Evolutionary conservation across 2,797 vertebrate genomes (phyloP).

Genomic region (Urophycis tenuis): DNA sequence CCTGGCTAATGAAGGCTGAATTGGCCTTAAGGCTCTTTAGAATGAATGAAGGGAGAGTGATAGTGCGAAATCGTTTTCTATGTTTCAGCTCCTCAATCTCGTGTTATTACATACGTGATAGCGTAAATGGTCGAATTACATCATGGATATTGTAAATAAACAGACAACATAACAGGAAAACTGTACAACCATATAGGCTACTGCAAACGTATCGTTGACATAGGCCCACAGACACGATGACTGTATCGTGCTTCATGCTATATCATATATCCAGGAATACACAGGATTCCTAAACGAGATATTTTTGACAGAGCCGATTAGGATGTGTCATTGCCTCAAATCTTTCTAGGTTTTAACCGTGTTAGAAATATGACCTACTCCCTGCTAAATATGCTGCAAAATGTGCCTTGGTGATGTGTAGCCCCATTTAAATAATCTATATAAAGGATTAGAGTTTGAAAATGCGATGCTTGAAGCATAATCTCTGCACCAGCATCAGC

Average conservation of each 20-base stretch:
- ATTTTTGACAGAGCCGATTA: background rate
- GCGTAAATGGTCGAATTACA: background rate
- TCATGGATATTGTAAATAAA: background rate
- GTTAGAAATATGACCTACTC: background rate
- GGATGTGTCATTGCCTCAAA: background rate
- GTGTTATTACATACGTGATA: background rate
- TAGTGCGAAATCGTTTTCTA: background rate
- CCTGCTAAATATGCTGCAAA: background rate
- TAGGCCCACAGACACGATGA: background rate
- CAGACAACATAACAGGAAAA: background rate
- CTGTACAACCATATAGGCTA: background rate
- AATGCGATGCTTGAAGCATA: constrained; percentile 42
- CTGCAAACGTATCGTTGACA: background rate
- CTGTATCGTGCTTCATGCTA: background rate
- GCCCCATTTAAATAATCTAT: constrained; percentile 19
- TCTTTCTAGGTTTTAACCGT: background rate
- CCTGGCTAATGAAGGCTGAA: background rate
- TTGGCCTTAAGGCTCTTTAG: background rate
- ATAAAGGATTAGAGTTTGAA: constrained; percentile 41
- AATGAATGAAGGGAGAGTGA: background rate
- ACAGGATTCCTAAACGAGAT: background rate
- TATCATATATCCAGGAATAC: background rate
- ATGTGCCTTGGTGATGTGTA: constrained; percentile 16
- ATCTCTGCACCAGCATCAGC: constrained; percentile 53
- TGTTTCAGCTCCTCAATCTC: background rate